Conservation (phyloP, 2,888 invertebrate genomes). For the Xanthorhoe designata region DNA sequence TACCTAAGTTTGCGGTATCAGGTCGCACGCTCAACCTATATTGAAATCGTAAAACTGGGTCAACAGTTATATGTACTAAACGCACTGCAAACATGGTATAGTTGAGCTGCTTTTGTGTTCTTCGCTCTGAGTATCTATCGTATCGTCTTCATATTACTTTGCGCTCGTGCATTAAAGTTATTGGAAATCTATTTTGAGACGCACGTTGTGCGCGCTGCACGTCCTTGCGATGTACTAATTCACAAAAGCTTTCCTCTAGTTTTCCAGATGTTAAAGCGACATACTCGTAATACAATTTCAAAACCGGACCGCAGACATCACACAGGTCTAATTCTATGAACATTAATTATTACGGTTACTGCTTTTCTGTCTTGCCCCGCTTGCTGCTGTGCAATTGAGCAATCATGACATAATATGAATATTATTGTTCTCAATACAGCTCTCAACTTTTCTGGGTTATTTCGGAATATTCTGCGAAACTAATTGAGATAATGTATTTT, state of each 20-base stretch:
- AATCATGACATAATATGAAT: conserved; percentile 34
- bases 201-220: conserved; percentile 10
- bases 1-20: conserved; percentile 47
- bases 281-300: conserved; percentile 5
- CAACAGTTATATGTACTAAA: conserved; percentile 54
- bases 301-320: conserved; percentile 4
- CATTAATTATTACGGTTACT: conserved; percentile 42
- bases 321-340: conserved; percentile 28
- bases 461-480: conserved; percentile 14
- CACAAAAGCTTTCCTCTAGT: not conserved
- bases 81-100: conserved; percentile 39
- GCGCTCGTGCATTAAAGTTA: conserved; percentile 15
- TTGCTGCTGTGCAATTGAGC: conserved; percentile 33
- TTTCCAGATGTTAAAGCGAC: not conserved
- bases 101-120: conserved; percentile 6
- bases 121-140: conserved; percentile 2
- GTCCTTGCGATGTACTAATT: conserved; percentile 12
- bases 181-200: conserved; percentile 15
- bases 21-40: conserved; percentile 50
- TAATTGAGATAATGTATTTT: not conserved
- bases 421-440: conserved; percentile 30
- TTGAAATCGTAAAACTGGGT: conserved; percentile 56
- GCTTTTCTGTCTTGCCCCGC: conserved; percentile 34
- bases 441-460: conserved; percentile 12
- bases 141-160: conserved; percentile 15